Conservation (phyloP, 2,888 invertebrate genomes). For the Tromatobia lineatoria region DNA sequence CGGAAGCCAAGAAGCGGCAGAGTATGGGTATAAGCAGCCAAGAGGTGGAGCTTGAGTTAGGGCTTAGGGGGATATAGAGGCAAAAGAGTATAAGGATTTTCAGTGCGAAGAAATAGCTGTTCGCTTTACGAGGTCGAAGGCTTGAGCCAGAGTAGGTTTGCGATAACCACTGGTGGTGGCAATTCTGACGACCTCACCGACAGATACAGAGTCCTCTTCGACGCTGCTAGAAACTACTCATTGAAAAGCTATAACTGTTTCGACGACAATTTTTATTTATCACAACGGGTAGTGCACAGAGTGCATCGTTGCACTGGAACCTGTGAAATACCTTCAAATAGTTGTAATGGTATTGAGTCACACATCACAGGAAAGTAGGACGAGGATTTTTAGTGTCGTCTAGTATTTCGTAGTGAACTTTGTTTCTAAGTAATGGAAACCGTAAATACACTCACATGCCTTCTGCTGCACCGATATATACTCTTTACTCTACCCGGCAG, state of each 20-base stretch:
- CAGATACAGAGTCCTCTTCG: constrained; percentile 27
- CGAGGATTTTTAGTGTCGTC: constrained; percentile 19
- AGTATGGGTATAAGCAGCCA: constrained; percentile 32
- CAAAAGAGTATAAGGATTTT: constrained; percentile 39
- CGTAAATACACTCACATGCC: neutral
- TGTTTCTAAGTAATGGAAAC: neutral
- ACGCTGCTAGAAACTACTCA: constrained; percentile 65
- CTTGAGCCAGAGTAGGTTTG: constrained; percentile 18
- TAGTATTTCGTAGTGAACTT: neutral
- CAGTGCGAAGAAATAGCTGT: constrained; percentile 52
- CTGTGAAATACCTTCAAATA: constrained; percentile 17
- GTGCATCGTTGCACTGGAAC: constrained; percentile 20
- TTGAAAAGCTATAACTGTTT: constrained; percentile 73
- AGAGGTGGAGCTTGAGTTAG: constrained; percentile 50
- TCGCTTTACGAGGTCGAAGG: constrained; percentile 65
- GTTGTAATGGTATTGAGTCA: constrained; percentile 15
- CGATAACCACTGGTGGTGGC: constrained; percentile 39
- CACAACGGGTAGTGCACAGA: constrained; percentile 30
- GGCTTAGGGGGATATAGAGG: constrained; percentile 14
- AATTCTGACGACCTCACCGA: constrained; percentile 16
- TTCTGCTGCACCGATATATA: neutral
- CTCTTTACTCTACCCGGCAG: neutral
- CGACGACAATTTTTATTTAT: constrained; percentile 59
- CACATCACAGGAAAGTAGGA: neutral
- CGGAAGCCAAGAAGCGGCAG: constrained; percentile 35